Conservation (phyloP, 2,797 vertebrate genomes). For the Sebastes paucispinis region DNA sequence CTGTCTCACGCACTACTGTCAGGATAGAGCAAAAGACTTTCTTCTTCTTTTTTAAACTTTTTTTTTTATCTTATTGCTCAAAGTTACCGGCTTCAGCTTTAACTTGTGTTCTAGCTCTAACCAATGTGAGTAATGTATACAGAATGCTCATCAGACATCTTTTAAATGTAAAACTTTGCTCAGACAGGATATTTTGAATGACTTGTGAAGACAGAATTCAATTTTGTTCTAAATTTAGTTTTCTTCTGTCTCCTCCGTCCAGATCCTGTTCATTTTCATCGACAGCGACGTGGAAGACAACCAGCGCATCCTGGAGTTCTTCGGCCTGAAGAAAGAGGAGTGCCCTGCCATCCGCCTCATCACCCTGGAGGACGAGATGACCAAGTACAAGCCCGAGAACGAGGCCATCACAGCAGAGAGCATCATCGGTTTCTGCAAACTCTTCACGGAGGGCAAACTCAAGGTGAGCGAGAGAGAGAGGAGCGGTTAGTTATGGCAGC, state of each 20-base stretch:
- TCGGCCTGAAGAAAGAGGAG: slow-evolving; percentile 97
- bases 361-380: slow-evolving; percentile 98
- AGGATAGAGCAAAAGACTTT: too few relatives aligned
- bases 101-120: not conserved
- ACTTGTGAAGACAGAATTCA: not conserved
- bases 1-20: too few relatives aligned
- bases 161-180: not conserved
- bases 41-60: too few relatives aligned
- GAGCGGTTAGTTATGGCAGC: not conserved
- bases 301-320: slow-evolving; percentile 98
- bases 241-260: not conserved
- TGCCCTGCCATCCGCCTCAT: slow-evolving; percentile 96
- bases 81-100: not conserved
- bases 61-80: too few relatives aligned
- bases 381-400: slow-evolving; percentile 93
- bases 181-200: not conserved
- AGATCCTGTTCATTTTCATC: slow-evolving; percentile 99
- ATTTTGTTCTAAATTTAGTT: not conserved
- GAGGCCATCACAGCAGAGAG: slow-evolving; percentile 88
- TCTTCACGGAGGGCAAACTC: slow-evolving; percentile 93
- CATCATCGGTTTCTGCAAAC: slow-evolving; percentile 89
- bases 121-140: not conserved
- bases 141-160: not conserved
- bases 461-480: slow-evolving; percentile 80
- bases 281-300: slow-evolving; percentile 96